Evolutionary conservation across 1,140 invertebrate genomes (phyloP).

Genomic region (Samia ricini): DNA sequence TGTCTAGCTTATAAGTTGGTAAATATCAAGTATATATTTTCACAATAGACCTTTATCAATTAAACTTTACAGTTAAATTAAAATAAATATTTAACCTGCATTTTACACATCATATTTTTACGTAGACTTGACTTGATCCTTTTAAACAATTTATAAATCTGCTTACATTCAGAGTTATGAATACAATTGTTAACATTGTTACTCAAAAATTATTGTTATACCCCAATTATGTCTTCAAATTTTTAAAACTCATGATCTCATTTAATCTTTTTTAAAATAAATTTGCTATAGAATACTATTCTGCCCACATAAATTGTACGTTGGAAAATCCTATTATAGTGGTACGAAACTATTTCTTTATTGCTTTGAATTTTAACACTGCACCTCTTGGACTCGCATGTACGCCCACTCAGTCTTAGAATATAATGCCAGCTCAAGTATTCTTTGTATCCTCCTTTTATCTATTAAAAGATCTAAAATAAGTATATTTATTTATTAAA

Average conservation of each 20-base stretch:
- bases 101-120: no score
- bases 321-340: background rate
- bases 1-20: no score
- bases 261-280: background rate
- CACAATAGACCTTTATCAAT: no score
- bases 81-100: no score
- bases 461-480: background rate
- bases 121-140: no score
- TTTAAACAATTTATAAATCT: no score
- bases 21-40: no score
- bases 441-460: background rate
- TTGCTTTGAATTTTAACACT: background rate
- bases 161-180: no score
- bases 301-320: background rate
- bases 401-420: background rate
- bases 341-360: background rate
- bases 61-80: no score
- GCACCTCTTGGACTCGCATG: background rate
- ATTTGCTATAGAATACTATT: background rate
- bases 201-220: no score
- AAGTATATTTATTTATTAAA: background rate
- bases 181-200: no score
- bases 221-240: background rate
- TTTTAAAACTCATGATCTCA: background rate
- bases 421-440: background rate